A percentile compares a stretch with the other conserved stretches of the same genome.
Conservation (phyloP, 2,888 invertebrate species). For the Helicoverpa assulta region DNA sequence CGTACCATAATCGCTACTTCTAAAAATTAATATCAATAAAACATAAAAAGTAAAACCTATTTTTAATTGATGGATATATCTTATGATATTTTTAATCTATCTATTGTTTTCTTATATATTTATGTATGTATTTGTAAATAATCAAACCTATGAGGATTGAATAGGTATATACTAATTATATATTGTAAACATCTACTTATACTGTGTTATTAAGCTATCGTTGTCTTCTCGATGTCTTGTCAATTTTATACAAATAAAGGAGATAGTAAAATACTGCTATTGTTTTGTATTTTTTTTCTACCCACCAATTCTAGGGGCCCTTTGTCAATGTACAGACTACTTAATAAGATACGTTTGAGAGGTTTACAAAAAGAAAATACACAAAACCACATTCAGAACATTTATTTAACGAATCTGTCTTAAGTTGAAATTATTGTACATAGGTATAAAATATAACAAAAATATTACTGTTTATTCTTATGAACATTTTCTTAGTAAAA, state of each 20-base stretch:
- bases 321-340: too few relatives aligned
- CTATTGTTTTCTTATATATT: neutral
- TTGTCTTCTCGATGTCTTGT: slow-evolving; percentile 67
- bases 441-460: slow-evolving; percentile 63
- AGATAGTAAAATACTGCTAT: slow-evolving; percentile 44
- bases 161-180: slow-evolving; percentile 6
- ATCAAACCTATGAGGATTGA: neutral
- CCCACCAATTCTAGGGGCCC: too few relatives aligned
- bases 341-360: neutral
- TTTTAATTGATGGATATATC: too few relatives aligned
- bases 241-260: slow-evolving; percentile 69
- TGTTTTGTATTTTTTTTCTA: neutral
- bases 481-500: slow-evolving; percentile 62
- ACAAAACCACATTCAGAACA: slow-evolving; percentile 66
- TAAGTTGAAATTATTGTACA: slow-evolving; percentile 61
- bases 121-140: neutral
- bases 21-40: neutral
- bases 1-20: neutral
- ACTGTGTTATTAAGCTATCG: slow-evolving; percentile 55
- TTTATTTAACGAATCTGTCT: slow-evolving; percentile 76
- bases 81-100: neutral
- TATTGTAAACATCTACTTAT: slow-evolving; percentile 25
- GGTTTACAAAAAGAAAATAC: slow-evolving; percentile 22
- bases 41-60: neutral
- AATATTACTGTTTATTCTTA: slow-evolving; percentile 51